Base-by-base conservation (phyloP, 2,888 invertebrate species). In the Alviniconcha strummeri region DNA sequence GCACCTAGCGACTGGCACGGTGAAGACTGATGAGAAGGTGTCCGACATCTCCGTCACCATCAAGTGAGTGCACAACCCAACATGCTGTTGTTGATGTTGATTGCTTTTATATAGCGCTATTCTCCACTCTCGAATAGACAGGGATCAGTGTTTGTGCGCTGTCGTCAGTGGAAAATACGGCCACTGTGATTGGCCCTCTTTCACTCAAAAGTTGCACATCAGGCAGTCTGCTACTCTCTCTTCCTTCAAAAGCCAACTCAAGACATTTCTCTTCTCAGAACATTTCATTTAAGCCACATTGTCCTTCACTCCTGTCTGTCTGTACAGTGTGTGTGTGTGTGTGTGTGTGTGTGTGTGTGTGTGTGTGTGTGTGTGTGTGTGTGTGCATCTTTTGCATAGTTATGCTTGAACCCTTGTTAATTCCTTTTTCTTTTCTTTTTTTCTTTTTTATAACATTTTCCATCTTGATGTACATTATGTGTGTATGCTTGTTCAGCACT, bases 191-290 rank as follows among this genome's bases (percentile, higher is more conserved):
- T 9, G 92, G 91, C 11, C 92, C 93, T 15, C 89, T 93, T 55
- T 88, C 88, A 57, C 67, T 87, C 77, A 72, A 69, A 83, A 83
- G 71, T 83, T 87, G 6, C 36, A 36, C 36, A 36, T 36, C 89
- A 89, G 56, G 90, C 89, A 54, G 87, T 88, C 7, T 89, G 88
- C 77, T 84, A 87, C 6, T 93, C 92, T 88, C 91, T 89, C 71
- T 94, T 95, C 88, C 91, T 92, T 56, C 92, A 94, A 85, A 94
- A 92, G 94, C 89, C 92, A 72, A 91, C 88, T 92, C 92, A 88
- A 82, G 90, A 75, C 17, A 6, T 71, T 71, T 36, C 36, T 36
- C 36, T 36, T 36, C 36, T 36, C 36, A 36, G 36, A 36, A 36
- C 3, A 36, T 36, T 36, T 36, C 17, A n/a, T 4, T 69, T 69